Percentiles rank a stretch among this genome's conserved stretches.
Evolutionary conservation across 2,888 invertebrate species (phyloP).

Genomic region (Meta bourneti): DNA sequence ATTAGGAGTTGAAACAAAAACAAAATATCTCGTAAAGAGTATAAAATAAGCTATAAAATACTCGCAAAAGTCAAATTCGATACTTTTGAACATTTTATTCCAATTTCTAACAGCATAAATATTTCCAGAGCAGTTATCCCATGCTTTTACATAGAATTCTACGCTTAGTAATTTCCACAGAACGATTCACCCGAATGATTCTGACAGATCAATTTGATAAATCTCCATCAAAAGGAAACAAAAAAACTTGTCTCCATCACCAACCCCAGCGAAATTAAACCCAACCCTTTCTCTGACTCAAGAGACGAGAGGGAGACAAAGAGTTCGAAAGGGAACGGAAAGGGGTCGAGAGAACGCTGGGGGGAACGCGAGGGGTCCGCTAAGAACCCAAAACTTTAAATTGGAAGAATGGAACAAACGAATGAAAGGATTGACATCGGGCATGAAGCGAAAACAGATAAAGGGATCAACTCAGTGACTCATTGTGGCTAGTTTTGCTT

Average conservation of each 20-base stretch:
- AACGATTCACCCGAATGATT: slow-evolving; percentile 17
- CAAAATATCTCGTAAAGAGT: not conserved
- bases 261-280: slow-evolving; percentile 59
- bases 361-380: slow-evolving; percentile 11
- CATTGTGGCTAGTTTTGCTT: slow-evolving; percentile 55
- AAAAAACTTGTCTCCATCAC: slow-evolving; percentile 36
- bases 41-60: too few relatives aligned
- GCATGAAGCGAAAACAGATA: slow-evolving; percentile 68
- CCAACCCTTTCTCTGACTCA: slow-evolving; percentile 69
- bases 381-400: slow-evolving; percentile 62
- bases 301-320: slow-evolving; percentile 12
- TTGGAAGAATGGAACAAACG: slow-evolving; percentile 50
- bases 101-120: too few relatives aligned
- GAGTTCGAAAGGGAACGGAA: slow-evolving; percentile 9
- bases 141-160: not conserved
- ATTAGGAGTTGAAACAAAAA: not conserved
- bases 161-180: not conserved
- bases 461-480: slow-evolving; percentile 67
- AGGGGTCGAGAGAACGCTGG: not conserved
- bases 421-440: slow-evolving; percentile 57
- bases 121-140: too few relatives aligned
- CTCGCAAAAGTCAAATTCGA: too few relatives aligned
- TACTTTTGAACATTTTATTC: too few relatives aligned
- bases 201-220: slow-evolving; percentile 32
- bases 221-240: slow-evolving; percentile 4